Evolutionary conservation across 1,140 invertebrate genomes (phyloP), one percentile per base, ranked within the genome.

Genomic region (Grapholita molesta): DNA sequence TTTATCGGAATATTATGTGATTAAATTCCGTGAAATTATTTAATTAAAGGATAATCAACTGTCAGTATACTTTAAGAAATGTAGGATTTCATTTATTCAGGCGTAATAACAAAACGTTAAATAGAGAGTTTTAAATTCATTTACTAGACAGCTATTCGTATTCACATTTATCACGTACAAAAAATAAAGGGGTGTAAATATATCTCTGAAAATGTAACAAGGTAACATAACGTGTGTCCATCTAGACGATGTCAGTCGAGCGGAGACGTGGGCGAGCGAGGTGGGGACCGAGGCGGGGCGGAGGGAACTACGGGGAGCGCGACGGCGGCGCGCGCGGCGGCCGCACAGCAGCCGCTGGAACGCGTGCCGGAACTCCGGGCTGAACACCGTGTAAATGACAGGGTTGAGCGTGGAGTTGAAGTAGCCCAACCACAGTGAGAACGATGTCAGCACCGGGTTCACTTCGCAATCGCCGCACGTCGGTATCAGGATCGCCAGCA

Each of bases 331-430:
- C 68, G 86, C 92, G 24, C 93, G 92, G 15, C 92, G 84, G 0
- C 95, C 95, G 85, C 95, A 96, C 67, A 98, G 90, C 66, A 98
- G 94, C 78, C 96, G 95, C 86, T 96, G 96, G 89, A 98, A 98
- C 42, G 97, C 97, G 81, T 95, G 94, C 66, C 97, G 92, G 87
- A 98, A 98, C 85, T 98, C 97, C 12, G 96, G 96, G 83, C 96
- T 97, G 86, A 97, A 97, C 71, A 97, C 95, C 25, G 96, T 97
- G 88, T 98, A 98, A 78, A 98, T 97, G 48, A 97, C 95, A 8
- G 97, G 97, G 90, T 98, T 98, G 21, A 98, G 91, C 30, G 96
- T 97, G 0, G 97, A 98, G 92, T 98, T 98, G 81, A 97, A 96
- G 89, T 98, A 98, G 38, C 95, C 95, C 70, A 97, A 93, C 96